Evolutionary conservation across 2,797 vertebrate genomes (phyloP).

Genomic region (Semotilus atromaculatus): DNA sequence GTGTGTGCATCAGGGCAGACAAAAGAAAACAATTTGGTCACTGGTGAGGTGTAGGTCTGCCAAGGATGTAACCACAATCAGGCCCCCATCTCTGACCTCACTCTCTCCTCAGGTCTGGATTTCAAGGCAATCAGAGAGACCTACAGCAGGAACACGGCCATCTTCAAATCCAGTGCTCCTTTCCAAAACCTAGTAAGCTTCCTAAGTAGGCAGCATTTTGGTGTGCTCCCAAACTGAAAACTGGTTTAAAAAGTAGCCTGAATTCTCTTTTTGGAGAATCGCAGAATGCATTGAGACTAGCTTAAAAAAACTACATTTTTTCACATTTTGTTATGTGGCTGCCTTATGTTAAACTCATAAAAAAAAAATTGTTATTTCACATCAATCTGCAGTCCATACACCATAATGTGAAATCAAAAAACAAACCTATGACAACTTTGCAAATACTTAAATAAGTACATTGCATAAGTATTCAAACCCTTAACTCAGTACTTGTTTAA

Average conservation of each 20-base stretch:
- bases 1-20: conserved; percentile 48
- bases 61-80: conserved; percentile 47
- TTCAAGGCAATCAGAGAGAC: conserved; percentile 32
- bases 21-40: conserved; percentile 60
- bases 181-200: conserved; percentile 6
- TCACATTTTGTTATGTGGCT: too few relatives aligned
- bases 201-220: background rate
- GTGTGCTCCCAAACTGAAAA: background rate
- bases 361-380: too few relatives aligned
- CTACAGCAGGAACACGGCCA: background rate
- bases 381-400: too few relatives aligned
- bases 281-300: background rate
- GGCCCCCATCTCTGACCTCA: conserved; percentile 43
- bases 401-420: too few relatives aligned
- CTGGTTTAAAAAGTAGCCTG: background rate
- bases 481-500: too few relatives aligned
- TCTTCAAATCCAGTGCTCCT: background rate
- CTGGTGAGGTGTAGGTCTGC: conserved; percentile 47
- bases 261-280: background rate
- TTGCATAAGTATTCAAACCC: too few relatives aligned
- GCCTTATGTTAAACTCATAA: too few relatives aligned
- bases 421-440: too few relatives aligned
- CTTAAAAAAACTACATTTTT: background rate
- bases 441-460: too few relatives aligned
- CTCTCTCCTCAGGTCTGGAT: conserved; percentile 38